Evolutionary conservation across 2,113 vertebrate species (phyloP).

Genomic region (Cisticola juncidis): DNA sequence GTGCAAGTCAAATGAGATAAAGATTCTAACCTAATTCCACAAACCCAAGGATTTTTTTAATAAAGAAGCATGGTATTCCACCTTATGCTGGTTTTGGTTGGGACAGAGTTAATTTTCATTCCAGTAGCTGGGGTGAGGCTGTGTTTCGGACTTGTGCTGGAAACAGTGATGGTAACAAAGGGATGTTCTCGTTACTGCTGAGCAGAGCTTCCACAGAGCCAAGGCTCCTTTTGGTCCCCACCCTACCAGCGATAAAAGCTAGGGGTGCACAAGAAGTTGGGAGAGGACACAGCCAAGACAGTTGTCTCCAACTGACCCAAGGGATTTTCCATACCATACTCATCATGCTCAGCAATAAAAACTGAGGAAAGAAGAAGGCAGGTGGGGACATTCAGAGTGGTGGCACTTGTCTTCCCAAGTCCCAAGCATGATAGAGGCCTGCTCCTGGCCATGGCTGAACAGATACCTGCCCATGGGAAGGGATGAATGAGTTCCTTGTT

Average conservation of each 20-base stretch:
- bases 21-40: background rate
- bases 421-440: background rate
- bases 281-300: background rate
- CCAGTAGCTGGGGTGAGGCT: background rate
- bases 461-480: background rate
- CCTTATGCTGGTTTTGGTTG: background rate
- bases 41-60: background rate
- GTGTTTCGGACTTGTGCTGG: background rate
- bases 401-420: background rate
- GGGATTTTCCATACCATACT: background rate
- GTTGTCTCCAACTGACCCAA: background rate
- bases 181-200: background rate
- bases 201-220: background rate
- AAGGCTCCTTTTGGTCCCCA: background rate
- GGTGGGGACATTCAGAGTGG: background rate
- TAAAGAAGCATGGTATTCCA: background rate
- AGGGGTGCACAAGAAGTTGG: background rate
- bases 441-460: background rate
- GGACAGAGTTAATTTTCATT: background rate
- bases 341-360: background rate
- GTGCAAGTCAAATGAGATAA: background rate
- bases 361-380: background rate
- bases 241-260: background rate
- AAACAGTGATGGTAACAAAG: background rate
- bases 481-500: background rate